These are phyloP conservation scores for Heterohyrax brucei DNA, from an alignment of 2,797 vertebrate species.

Conservation along the genomic window DNA sequence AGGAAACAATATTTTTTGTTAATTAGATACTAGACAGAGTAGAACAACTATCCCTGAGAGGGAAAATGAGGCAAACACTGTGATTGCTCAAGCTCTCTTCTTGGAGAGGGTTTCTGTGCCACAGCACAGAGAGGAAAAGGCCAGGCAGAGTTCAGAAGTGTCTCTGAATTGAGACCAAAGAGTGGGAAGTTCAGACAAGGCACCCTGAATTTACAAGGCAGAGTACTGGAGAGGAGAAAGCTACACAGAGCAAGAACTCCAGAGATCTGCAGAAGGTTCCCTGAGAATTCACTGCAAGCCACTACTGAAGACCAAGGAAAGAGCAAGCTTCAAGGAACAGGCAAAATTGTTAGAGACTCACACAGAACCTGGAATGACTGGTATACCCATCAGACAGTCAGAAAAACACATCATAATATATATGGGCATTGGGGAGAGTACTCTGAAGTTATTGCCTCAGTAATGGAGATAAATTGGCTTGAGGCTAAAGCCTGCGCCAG, in stretches of 20 bases:
- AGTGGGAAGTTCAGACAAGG: not conserved
- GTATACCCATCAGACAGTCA: too few species aligned
- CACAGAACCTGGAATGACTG: not conserved
- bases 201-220: not conserved
- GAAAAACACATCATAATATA: not conserved
- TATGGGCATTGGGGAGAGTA: not conserved
- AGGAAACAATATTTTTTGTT: not conserved
- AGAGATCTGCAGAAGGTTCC: too few species aligned
- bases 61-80: not conserved
- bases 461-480: not conserved
- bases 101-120: not conserved
- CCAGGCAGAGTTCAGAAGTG: too few species aligned
- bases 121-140: too few species aligned
- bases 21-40: not conserved
- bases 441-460: not conserved
- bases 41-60: not conserved
- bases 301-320: fast-evolving
- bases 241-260: not conserved
- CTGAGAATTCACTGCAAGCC: not conserved
- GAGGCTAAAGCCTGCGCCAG: not conserved
- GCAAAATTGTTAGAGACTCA: not conserved
- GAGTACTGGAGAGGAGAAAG: not conserved
- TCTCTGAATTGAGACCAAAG: not conserved
- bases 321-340: not conserved
- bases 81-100: not conserved